Percentiles rank a stretch among this genome's conserved stretches.
Evolutionary conservation across 2,888 invertebrate genomes (phyloP).

Genomic region (Amphipoea lucens): DNA sequence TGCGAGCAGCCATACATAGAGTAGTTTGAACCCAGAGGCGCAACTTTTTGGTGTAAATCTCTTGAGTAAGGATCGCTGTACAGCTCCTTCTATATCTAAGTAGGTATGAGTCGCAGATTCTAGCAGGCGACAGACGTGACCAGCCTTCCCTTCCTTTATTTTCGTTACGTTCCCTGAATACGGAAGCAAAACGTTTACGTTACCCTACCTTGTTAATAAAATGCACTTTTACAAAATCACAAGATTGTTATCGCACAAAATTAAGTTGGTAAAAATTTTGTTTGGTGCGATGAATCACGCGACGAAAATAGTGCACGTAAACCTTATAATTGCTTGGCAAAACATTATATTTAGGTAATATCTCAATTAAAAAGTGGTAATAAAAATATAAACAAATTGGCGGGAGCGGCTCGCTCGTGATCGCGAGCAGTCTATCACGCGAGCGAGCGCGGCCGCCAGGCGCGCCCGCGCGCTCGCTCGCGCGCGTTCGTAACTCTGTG

Average conservation of each 20-base stretch:
- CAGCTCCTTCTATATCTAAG: constrained; percentile 47
- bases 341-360: constrained; percentile 54
- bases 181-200: constrained; percentile 59
- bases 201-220: constrained; percentile 56
- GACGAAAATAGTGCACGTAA: constrained; percentile 39
- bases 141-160: constrained; percentile 59
- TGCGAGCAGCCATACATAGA: constrained; percentile 58
- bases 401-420: constrained; percentile 35
- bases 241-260: constrained; percentile 54
- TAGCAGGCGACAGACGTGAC: constrained; percentile 65
- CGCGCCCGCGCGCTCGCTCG: background rate
- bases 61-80: constrained; percentile 64
- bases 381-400: constrained; percentile 58
- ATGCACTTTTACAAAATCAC: constrained; percentile 58
- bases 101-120: constrained; percentile 50
- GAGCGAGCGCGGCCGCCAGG: constrained; percentile 24
- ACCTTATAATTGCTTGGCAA: constrained; percentile 52
- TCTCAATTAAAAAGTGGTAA: constrained; percentile 61
- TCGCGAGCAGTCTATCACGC: constrained; percentile 49
- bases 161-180: constrained; percentile 60
- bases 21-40: constrained; percentile 57
- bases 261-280: constrained; percentile 42
- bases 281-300: constrained; percentile 53
- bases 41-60: constrained; percentile 74
- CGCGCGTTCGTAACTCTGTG: constrained; percentile 30